Evolutionary conservation across 2,797 vertebrate genomes (phyloP).

Genomic region (Helostoma temminkii): DNA sequence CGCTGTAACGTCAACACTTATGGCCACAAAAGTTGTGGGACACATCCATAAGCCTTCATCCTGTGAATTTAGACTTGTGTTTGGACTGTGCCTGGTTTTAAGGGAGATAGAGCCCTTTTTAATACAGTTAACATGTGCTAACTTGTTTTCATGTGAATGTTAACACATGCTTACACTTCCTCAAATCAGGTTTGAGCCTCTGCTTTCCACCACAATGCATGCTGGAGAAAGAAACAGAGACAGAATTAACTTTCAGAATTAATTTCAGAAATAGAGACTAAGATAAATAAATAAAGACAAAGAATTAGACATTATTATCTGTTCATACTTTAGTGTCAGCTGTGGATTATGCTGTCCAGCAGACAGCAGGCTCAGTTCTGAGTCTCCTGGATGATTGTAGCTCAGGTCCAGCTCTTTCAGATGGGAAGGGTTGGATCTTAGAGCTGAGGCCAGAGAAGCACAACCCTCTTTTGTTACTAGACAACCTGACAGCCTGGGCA

Average conservation of each 20-base stretch:
- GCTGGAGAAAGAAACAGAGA: constrained; percentile 7
- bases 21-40: too few relatives aligned
- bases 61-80: too few relatives aligned
- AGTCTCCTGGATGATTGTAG: constrained; percentile 9
- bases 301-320: neutral
- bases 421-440: constrained; percentile 1
- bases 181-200: neutral
- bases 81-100: too few relatives aligned
- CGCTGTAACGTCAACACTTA: too few relatives aligned
- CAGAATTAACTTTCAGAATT: neutral
- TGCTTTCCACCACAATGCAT: neutral
- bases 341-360: neutral
- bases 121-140: too few relatives aligned
- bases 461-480: neutral
- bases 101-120: too few relatives aligned
- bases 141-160: neutral
- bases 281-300: too few relatives aligned
- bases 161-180: constrained; percentile 22
- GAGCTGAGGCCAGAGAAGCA: constrained; percentile 2
- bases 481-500: constrained; percentile 1
- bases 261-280: too few relatives aligned
- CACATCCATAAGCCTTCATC: too few relatives aligned
- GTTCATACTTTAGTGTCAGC: constrained; percentile 1
- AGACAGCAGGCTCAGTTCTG: neutral
- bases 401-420: constrained; percentile 22